These are phyloP conservation scores for Prunella strophiata DNA, from an alignment of 2,797 vertebrate species.

Conservation along the genomic window DNA sequence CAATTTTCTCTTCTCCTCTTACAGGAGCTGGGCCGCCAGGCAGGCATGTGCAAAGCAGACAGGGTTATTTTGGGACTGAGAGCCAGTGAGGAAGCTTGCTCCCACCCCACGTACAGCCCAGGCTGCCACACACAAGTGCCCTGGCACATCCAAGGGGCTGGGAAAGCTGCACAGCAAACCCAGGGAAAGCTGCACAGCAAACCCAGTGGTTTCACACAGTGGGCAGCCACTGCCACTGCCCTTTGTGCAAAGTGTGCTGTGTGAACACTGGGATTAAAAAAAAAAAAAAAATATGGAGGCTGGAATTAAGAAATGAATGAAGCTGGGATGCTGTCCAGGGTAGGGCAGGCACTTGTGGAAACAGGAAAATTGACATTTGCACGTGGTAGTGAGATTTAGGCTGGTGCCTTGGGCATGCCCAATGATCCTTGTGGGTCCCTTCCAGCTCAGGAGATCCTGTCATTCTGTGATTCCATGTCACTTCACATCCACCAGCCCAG, in stretches of 20 bases:
- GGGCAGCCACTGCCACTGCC: background rate
- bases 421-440: accelerated
- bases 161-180: background rate
- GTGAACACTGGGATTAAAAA: background rate
- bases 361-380: background rate
- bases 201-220: accelerated
- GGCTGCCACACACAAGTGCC: background rate
- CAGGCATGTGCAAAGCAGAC: background rate
- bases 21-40: background rate
- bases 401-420: background rate
- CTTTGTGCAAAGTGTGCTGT: background rate
- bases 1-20: slow-evolving; percentile 31
- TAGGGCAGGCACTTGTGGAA: background rate
- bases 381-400: accelerated
- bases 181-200: background rate
- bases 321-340: background rate
- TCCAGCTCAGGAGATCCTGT: background rate
- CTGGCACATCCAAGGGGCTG: background rate
- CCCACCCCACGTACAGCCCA: background rate
- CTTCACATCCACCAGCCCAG: background rate
- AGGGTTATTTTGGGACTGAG: background rate
- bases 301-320: background rate
- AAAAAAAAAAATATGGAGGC: background rate
- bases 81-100: background rate
- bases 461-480: background rate